Percentiles rank a stretch among this genome's conserved stretches.
phyloP scores from a whole-genome alignment of 2,797 vertebrate species.

The Percopsis omiscomaycus region DNA sequence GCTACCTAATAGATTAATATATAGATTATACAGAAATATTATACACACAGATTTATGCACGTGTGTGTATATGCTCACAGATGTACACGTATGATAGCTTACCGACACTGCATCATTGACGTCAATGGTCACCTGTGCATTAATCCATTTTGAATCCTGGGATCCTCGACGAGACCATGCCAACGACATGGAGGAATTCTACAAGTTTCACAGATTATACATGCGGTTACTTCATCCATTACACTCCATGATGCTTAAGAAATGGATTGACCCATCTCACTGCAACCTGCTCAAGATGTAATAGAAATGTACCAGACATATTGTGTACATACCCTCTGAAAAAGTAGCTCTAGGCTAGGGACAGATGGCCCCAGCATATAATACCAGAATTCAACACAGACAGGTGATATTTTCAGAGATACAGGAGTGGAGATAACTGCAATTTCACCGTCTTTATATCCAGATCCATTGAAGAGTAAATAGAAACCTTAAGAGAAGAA shows the following conservation, averaged over 20 bases:
- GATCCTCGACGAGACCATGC: conserved; percentile 71
- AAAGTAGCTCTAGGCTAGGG: conserved; percentile 68
- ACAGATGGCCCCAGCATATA: conserved; percentile 76
- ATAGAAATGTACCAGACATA: neutral
- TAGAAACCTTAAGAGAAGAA: conserved; percentile 65
- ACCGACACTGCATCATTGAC: conserved; percentile 47
- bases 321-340: conserved; percentile 59
- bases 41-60: neutral
- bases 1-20: no score
- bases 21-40: neutral
- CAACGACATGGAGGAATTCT: conserved; percentile 60
- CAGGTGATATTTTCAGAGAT: conserved; percentile 18
- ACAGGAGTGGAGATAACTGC: conserved; percentile 64
- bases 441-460: conserved; percentile 44
- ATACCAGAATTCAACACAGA: conserved; percentile 80
- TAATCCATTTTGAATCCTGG: conserved; percentile 70
- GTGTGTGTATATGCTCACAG: neutral
- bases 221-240: neutral
- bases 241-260: neutral
- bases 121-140: conserved; percentile 66
- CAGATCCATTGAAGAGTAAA: conserved; percentile 71
- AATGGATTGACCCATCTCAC: no score
- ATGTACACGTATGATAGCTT: conserved; percentile 14
- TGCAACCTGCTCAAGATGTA: neutral
- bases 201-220: conserved; percentile 5